Percentiles rank a stretch among this genome's conserved stretches.
Evolutionary conservation across 2,113 vertebrate species (phyloP).

Genomic region (Brachyhypopomus gauderio): DNA sequence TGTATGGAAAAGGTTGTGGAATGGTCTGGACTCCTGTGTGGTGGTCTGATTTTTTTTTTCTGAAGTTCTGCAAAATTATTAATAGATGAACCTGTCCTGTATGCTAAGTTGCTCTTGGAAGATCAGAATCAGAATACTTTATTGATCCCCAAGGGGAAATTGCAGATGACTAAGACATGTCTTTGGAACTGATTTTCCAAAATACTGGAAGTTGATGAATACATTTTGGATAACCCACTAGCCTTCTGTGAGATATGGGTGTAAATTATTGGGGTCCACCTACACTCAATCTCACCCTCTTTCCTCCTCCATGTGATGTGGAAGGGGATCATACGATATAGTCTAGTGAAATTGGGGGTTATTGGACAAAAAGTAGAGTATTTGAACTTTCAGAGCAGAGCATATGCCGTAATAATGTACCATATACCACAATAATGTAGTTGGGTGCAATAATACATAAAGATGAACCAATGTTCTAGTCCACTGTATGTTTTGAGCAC

Average conservation of each 20-base stretch:
- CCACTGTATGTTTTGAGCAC: no score
- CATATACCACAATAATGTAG: no score
- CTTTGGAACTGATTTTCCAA: not conserved
- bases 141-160: no score
- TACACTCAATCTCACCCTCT: conserved; percentile 9
- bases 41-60: not conserved
- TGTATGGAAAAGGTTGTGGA: not conserved
- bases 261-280: not conserved
- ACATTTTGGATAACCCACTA: conserved; percentile 38
- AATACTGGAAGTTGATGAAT: conserved; percentile 24
- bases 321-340: conserved; percentile 29
- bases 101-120: conserved; percentile 6
- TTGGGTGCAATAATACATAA: no score
- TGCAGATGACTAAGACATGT: not conserved
- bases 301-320: conserved; percentile 4
- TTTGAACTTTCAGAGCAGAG: conserved; percentile 44
- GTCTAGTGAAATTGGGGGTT: no score
- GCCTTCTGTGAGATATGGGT: conserved; percentile 1
- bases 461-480: no score
- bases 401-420: no score
- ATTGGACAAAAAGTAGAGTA: conserved; percentile 19
- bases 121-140: no score
- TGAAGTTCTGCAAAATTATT: not conserved
- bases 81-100: not conserved
- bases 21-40: not conserved